Evolutionary conservation across 2,113 vertebrate genomes (phyloP).

Genomic region (Hiodon tergisus): DNA sequence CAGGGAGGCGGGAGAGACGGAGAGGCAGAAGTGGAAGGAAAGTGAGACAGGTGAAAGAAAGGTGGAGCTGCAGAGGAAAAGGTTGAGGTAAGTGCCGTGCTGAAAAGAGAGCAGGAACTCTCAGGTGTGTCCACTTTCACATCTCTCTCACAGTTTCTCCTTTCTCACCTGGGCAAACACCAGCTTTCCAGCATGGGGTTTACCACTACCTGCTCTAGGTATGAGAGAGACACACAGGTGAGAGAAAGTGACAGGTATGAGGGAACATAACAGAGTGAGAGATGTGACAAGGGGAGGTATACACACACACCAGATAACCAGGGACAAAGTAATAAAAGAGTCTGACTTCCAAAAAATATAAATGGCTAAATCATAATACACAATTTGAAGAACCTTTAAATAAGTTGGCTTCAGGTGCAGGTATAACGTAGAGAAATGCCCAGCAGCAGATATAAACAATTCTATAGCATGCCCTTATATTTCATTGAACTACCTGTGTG

Average conservation of each 20-base stretch:
- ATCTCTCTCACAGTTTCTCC: no score
- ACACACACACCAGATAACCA: no score
- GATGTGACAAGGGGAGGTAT: background rate
- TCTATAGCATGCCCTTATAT: no score
- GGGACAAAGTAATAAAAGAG: background rate
- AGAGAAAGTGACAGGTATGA: background rate
- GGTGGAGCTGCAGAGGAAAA: background rate
- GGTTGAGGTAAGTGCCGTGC: no score
- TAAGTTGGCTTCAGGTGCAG: conserved; percentile 29
- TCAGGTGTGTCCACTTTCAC: no score
- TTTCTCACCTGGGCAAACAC: no score
- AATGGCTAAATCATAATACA: no score
- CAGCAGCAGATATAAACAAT: no score
- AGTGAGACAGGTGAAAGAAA: background rate
- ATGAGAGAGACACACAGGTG: background rate
- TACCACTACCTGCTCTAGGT: no score
- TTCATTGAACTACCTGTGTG: no score
- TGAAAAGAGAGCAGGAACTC: no score
- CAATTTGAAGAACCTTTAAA: background rate
- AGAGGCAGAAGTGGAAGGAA: background rate
- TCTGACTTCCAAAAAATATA: background rate
- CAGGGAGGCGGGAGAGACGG: background rate
- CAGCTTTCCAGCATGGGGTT: no score
- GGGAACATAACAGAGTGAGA: background rate
- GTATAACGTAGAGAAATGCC: background rate